These are phyloP conservation scores for Paedocypris sp. DNA, from an alignment of 2,113 vertebrate genomes.

Conservation along the genomic window DNA sequence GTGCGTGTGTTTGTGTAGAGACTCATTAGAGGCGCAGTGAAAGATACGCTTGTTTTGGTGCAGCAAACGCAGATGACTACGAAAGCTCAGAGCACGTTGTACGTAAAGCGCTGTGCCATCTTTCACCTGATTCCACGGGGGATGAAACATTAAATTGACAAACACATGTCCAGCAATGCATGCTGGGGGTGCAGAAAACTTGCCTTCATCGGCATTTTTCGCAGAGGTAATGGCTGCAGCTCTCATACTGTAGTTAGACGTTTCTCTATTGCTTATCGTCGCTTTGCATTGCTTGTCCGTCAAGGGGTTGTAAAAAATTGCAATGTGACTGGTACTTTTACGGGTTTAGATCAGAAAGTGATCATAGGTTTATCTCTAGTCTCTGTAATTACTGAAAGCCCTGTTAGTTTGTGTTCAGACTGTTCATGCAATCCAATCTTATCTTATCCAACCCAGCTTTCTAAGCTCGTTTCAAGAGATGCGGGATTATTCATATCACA, in stretches of 20 bases:
- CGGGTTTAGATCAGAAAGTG: too few relatives aligned
- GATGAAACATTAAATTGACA: constrained; percentile 28
- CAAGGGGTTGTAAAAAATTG: too few relatives aligned
- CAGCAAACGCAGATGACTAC: background rate
- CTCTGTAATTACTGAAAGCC: too few relatives aligned
- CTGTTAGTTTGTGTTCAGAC: too few relatives aligned
- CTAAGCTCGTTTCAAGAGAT: too few relatives aligned
- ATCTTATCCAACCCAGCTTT: too few relatives aligned
- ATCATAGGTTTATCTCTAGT: too few relatives aligned
- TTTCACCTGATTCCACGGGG: constrained; percentile 33
- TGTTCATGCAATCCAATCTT: too few relatives aligned
- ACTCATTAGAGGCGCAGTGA: background rate
- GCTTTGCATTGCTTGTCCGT: too few relatives aligned
- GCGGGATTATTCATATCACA: too few relatives aligned
- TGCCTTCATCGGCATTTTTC: constrained; percentile 53
- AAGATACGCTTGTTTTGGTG: background rate
- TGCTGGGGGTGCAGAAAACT: constrained; percentile 35
- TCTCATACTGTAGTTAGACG: constrained; percentile 7
- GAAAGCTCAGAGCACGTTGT: constrained; percentile 25
- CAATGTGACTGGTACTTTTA: too few relatives aligned
- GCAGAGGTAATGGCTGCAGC: constrained; percentile 25
- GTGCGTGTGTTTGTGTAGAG: constrained; percentile 12
- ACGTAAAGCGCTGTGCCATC: constrained; percentile 25
- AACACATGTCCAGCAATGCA: constrained; percentile 48
- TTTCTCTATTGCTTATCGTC: background rate